phyloP scores from a whole-genome alignment of 2,113 vertebrate genomes.

The Chloropsis cyanopogon region DNA sequence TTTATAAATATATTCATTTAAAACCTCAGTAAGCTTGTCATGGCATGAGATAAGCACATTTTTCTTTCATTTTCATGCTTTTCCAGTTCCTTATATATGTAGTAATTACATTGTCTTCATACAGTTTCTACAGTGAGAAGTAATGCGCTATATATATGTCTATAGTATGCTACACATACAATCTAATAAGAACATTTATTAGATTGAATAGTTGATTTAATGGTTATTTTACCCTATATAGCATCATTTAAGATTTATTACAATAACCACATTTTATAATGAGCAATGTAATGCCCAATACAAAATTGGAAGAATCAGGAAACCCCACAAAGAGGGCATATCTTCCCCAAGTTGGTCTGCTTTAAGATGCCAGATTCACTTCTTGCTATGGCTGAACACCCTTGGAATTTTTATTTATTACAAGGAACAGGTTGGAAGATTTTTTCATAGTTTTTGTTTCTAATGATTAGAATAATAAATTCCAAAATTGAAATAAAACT shows the following conservation, averaged over 20 bases:
- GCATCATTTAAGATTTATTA: neutral
- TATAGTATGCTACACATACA: neutral
- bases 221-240: neutral
- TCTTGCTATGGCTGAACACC: neutral
- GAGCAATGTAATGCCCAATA: neutral
- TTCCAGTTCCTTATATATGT: constrained; percentile 26
- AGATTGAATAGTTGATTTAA: constrained; percentile 14
- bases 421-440: neutral
- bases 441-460: neutral
- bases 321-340: neutral
- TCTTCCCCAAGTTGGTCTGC: neutral
- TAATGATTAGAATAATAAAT: constrained; percentile 30
- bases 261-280: neutral
- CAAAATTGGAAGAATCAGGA: neutral
- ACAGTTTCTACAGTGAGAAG: constrained; percentile 9
- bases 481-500: constrained; percentile 16
- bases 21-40: constrained; percentile 59
- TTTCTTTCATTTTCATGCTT: constrained; percentile 23
- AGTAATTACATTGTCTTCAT: constrained; percentile 54
- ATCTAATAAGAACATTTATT: neutral
- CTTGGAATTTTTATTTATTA: constrained; percentile 28
- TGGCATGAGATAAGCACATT: constrained; percentile 13
- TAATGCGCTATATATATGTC: neutral
- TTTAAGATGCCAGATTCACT: neutral
- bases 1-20: constrained; percentile 71